Percentiles rank a stretch among this genome's conserved stretches.
These are phyloP conservation scores for Peromyscus attwateri DNA, from an alignment of 2,797 vertebrate species.

Conservation along the genomic window DNA sequence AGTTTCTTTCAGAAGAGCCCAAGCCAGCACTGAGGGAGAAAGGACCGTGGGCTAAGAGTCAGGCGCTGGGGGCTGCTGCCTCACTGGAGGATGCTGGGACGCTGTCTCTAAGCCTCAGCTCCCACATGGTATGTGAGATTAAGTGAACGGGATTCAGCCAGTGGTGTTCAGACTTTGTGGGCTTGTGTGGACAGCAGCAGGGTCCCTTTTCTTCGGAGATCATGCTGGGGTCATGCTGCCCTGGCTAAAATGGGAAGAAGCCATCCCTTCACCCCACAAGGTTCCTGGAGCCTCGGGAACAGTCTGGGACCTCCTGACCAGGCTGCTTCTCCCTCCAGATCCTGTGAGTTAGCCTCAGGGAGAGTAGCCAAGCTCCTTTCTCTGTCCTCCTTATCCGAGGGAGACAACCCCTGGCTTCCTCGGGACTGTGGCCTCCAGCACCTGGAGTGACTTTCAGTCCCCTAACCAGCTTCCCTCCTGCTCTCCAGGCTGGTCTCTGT, in stretches of 20 bases:
- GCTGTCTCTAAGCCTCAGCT: slow-evolving; percentile 10
- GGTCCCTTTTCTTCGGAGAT: not conserved
- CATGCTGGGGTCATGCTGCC: rapidly evolving
- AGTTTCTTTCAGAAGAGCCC: not conserved
- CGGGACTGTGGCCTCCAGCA: slow-evolving; percentile 28
- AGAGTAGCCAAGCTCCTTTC: not conserved
- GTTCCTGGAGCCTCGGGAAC: too few species aligned
- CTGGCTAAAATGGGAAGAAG: rapidly evolving
- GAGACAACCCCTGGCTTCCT: not conserved
- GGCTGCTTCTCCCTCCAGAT: not conserved
- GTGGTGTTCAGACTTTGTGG: not conserved
- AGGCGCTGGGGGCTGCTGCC: not conserved
- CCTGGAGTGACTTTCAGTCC: rapidly evolving
- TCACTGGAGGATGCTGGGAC: not conserved
- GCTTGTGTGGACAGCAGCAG: not conserved
- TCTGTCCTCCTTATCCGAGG: not conserved
- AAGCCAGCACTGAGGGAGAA: not conserved
- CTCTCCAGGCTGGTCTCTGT: not conserved
- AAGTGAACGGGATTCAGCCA: not conserved
- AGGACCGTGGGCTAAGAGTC: not conserved
- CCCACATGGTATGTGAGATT: not conserved
- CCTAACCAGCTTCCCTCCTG: rapidly evolving
- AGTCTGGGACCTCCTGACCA: not conserved
- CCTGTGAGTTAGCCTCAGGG: not conserved
- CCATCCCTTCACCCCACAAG: rapidly evolving